Conservation (phyloP, 2,113 vertebrate genomes). For the Brachypteracias leptosomus region DNA sequence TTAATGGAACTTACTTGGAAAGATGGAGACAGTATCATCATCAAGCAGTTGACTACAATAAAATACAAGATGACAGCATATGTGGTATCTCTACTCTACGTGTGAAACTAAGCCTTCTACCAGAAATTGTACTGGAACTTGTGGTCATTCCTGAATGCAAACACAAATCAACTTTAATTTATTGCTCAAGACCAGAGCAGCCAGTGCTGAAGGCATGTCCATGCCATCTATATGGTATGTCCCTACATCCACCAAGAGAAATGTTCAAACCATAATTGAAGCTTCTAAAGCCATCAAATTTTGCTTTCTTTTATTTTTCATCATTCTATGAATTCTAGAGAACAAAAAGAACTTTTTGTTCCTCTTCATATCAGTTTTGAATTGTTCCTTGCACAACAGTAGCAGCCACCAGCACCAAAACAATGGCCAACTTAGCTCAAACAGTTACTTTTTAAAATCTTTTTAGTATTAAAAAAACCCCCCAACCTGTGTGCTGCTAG, state of each 20-base stretch:
- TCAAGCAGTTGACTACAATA: background rate
- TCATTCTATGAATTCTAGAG: background rate
- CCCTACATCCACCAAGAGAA: background rate
- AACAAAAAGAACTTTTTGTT: background rate
- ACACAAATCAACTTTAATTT: background rate
- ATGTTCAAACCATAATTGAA: background rate
- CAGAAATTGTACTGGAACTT: background rate
- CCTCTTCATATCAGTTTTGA: background rate
- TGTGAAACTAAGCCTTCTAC: background rate
- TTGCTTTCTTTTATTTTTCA: background rate
- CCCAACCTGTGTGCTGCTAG: too few relatives aligned
- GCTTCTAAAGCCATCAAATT: background rate
- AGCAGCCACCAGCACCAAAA: background rate
- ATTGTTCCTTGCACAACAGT: background rate
- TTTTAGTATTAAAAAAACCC: background rate
- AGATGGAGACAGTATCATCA: background rate
- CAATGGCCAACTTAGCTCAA: background rate
- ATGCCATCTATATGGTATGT: background rate
- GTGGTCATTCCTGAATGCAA: background rate
- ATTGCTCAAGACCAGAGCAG: background rate
- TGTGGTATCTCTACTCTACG: rapidly evolving
- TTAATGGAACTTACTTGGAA: background rate
- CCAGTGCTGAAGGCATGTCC: background rate
- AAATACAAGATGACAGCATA: background rate
- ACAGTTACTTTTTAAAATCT: too few relatives aligned